Conservation (phyloP, 2,113 vertebrate species). For the Myiagra hebetior region DNA sequence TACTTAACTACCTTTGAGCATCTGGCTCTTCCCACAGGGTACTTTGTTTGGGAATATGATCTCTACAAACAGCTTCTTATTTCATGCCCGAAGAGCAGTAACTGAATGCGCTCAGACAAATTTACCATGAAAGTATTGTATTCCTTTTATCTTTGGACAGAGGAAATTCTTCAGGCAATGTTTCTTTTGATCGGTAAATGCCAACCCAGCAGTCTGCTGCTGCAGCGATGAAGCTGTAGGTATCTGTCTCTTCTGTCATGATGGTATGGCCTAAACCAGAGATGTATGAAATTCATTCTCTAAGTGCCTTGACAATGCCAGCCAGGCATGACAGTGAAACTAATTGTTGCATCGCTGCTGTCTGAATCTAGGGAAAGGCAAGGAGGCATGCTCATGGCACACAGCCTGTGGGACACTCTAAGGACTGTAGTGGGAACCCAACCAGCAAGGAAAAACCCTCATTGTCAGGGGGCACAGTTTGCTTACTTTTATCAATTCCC, state of each 20-base stretch:
- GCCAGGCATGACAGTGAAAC: background rate
- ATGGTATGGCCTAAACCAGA: background rate
- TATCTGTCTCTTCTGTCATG: background rate
- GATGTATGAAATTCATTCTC: background rate
- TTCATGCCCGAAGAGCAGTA: background rate
- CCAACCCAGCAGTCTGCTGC: background rate
- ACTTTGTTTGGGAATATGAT: slow-evolving; percentile 31
- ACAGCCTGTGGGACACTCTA: background rate
- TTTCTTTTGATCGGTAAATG: slow-evolving; percentile 11
- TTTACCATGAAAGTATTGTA: slow-evolving; percentile 20
- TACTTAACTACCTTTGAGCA: slow-evolving; percentile 31
- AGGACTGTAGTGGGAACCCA: background rate
- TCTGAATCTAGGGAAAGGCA: background rate
- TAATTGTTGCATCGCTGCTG: background rate
- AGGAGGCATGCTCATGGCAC: background rate
- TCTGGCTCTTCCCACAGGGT: slow-evolving; percentile 22
- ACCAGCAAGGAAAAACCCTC: background rate
- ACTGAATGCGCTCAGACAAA: background rate
- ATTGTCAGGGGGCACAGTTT: background rate
- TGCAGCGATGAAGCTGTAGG: background rate
- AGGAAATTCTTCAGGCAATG: background rate
- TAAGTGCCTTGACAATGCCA: background rate
- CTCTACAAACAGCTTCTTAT: slow-evolving; percentile 20
- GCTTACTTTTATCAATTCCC: background rate
- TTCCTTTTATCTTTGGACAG: slow-evolving; percentile 43